Conservation (phyloP, 2,888 invertebrate species). For the Hypselothyrea guttata region DNA sequence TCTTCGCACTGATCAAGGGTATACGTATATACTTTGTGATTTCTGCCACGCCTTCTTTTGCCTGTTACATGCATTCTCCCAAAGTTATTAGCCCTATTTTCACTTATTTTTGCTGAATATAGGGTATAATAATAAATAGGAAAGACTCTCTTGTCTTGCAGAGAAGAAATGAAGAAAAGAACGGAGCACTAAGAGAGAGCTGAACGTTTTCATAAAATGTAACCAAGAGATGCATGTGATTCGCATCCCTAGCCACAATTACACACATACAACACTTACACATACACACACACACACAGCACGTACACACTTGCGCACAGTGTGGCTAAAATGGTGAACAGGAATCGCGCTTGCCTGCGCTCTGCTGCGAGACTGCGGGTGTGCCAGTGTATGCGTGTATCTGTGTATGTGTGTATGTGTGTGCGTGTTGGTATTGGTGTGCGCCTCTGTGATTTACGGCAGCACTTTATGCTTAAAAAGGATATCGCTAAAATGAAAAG, state of each 20-base stretch:
- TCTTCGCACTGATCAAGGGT: no score
- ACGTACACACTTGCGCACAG: slow-evolving; percentile 20
- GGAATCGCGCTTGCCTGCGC: slow-evolving; percentile 53
- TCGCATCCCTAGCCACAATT: slow-evolving; percentile 55
- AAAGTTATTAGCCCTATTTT: no score
- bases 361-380: slow-evolving; percentile 38
- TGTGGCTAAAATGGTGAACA: slow-evolving; percentile 48
- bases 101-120: no score
- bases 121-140: no score
- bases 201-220: slow-evolving; percentile 77
- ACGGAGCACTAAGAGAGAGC: slow-evolving; percentile 33
- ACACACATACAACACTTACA: slow-evolving; percentile 32
- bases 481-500: slow-evolving; percentile 80
- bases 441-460: slow-evolving; percentile 79
- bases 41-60: no score
- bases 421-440: slow-evolving; percentile 38
- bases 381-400: slow-evolving; percentile 13
- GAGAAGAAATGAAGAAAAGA: slow-evolving; percentile 62
- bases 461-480: slow-evolving; percentile 80
- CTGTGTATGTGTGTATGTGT: slow-evolving; percentile 22
- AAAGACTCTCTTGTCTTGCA: no score
- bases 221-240: slow-evolving; percentile 78
- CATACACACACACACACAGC: slow-evolving; percentile 20
- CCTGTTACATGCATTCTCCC: no score
- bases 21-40: no score